These are phyloP conservation scores for Notolabrus celidotus DNA, from an alignment of 2,797 vertebrate genomes.

Conservation along the genomic window DNA sequence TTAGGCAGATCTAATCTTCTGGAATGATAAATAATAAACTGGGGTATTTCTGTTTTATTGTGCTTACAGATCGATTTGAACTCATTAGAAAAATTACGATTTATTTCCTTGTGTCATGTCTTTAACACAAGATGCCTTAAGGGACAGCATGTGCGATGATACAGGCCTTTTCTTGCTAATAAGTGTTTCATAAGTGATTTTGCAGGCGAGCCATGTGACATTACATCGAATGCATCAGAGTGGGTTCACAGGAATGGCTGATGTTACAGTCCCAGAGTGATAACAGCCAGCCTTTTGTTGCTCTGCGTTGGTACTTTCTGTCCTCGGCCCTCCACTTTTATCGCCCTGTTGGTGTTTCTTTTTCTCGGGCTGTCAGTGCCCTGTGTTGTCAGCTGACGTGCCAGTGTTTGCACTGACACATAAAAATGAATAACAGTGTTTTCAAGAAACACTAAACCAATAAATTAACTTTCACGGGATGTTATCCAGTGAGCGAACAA, in stretches of 20 bases:
- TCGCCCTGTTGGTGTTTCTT: slow-evolving; percentile 10
- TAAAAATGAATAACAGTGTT: slow-evolving; percentile 1
- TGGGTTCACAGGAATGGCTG: slow-evolving; percentile 52
- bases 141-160: background rate
- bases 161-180: background rate
- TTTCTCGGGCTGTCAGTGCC: background rate
- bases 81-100: background rate
- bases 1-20: background rate
- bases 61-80: background rate
- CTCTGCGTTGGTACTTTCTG: slow-evolving; percentile 52
- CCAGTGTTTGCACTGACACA: slow-evolving; percentile 3
- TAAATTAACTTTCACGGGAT: slow-evolving; percentile 29
- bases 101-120: background rate
- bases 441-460: slow-evolving; percentile 14
- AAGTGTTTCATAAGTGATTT: slow-evolving; percentile 6
- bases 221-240: slow-evolving; percentile 22
- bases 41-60: background rate
- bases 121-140: background rate
- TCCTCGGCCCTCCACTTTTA: slow-evolving; percentile 44
- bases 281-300: slow-evolving; percentile 57
- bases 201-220: slow-evolving; percentile 17
- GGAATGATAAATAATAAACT: background rate
- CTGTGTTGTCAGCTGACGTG: slow-evolving; percentile 14
- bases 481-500: slow-evolving; percentile 15
- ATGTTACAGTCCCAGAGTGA: slow-evolving; percentile 27